A percentile compares a stretch with the other conserved stretches of the same genome.
Conservation (phyloP, 2,888 invertebrate species). For the Germaria angustata region DNA sequence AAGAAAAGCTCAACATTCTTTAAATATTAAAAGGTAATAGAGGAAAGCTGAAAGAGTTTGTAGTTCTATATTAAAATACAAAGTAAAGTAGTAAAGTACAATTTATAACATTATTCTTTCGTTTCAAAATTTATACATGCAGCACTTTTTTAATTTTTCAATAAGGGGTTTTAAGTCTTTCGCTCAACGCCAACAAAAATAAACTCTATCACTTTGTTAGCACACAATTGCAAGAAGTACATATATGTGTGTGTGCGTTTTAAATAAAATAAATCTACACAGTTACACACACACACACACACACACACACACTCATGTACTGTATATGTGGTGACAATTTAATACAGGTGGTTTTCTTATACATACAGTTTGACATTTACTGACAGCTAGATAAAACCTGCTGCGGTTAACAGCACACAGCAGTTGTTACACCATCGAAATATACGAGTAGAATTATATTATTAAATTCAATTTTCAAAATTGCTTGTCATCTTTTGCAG, state of each 20-base stretch:
- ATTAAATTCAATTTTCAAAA: constrained; percentile 13
- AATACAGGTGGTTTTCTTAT: constrained; percentile 52
- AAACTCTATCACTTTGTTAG: not conserved
- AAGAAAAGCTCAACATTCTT: not conserved
- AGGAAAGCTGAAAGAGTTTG: not conserved
- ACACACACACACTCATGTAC: no score
- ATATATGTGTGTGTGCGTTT: not conserved
- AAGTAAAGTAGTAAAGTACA: constrained; percentile 15
- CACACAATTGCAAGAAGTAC: not conserved
- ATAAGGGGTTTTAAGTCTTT: not conserved
- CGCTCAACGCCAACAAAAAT: not conserved
- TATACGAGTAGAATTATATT: constrained; percentile 16
- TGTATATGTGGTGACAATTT: constrained; percentile 41
- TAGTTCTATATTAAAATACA: constrained; percentile 32
- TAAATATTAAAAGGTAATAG: not conserved
- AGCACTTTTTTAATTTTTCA: not conserved
- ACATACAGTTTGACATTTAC: constrained; percentile 47
- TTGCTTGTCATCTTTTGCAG: constrained; percentile 4
- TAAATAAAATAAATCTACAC: not conserved
- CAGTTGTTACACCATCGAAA: constrained; percentile 1
- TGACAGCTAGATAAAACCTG: constrained; percentile 48
- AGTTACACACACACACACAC: no score
- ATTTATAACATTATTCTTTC: constrained; percentile 5
- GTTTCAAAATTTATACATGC: not conserved
- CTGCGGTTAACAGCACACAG: constrained; percentile 27